Evolutionary conservation across 2,888 invertebrate genomes (phyloP).

Genomic region (Boloria euphrosyne): DNA sequence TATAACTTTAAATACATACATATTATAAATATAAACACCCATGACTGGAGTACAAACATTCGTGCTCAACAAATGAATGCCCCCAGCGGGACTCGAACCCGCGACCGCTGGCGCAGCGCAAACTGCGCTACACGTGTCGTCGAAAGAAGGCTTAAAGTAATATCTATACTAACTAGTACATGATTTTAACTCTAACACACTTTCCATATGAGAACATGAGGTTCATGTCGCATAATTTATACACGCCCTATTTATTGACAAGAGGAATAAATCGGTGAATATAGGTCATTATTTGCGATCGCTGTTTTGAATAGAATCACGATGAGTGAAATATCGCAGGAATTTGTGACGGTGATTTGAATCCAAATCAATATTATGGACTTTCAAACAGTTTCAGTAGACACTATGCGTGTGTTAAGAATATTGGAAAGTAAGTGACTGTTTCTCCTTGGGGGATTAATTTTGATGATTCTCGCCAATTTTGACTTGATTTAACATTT

Average conservation of each 20-base stretch:
- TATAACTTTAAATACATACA: too few relatives aligned
- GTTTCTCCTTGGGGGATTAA: background rate
- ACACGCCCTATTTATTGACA: constrained; percentile 35
- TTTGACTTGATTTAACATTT: too few relatives aligned
- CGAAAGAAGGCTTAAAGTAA: too few relatives aligned
- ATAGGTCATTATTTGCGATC: constrained; percentile 35
- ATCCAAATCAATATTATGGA: constrained; percentile 22
- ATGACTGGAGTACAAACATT: too few relatives aligned
- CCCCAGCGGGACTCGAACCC: too few relatives aligned
- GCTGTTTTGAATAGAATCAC: constrained; percentile 30
- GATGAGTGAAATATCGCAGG: constrained; percentile 30
- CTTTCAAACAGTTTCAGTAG: constrained; percentile 15
- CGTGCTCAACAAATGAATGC: too few relatives aligned
- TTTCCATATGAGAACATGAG: constrained; percentile 4
- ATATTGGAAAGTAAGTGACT: background rate
- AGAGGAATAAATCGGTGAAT: constrained; percentile 38
- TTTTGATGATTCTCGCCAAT: too few relatives aligned
- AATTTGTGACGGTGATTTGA: constrained; percentile 33
- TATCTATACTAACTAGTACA: background rate
- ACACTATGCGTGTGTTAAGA: background rate
- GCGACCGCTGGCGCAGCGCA: too few relatives aligned
- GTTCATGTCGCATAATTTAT: constrained; percentile 32
- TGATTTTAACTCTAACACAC: background rate
- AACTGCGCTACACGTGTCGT: too few relatives aligned
- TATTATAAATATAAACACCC: too few relatives aligned